Evolutionary conservation across 2,888 invertebrate genomes (phyloP).

Genomic region (Agrotis segetum): DNA sequence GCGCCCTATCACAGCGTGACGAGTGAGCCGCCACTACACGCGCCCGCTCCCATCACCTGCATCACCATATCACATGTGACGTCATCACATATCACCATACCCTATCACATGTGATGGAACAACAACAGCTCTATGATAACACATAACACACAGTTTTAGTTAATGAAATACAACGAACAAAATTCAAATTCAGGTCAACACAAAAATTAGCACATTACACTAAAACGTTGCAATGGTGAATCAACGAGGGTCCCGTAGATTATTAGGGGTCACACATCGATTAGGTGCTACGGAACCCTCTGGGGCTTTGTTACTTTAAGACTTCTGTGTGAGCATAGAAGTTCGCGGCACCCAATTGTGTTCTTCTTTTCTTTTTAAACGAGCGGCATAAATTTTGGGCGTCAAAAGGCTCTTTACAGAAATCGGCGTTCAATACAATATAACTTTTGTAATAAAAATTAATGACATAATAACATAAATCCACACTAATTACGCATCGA

Average conservation of each 20-base stretch:
- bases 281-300: slow-evolving; percentile 85
- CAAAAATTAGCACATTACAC: slow-evolving; percentile 89
- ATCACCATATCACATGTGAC: slow-evolving; percentile 70
- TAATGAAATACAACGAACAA: slow-evolving; percentile 90
- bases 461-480: slow-evolving; percentile 88
- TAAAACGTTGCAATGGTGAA: slow-evolving; percentile 86
- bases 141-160: slow-evolving; percentile 90
- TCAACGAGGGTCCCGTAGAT: slow-evolving; percentile 86
- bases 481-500: slow-evolving; percentile 89
- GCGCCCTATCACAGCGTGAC: slow-evolving; percentile 67
- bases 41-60: slow-evolving; percentile 76
- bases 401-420: slow-evolving; percentile 84
- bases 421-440: slow-evolving; percentile 77
- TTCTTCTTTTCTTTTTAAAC: slow-evolving; percentile 47
- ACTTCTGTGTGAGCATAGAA: slow-evolving; percentile 81
- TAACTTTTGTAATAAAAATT: slow-evolving; percentile 71
- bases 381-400: slow-evolving; percentile 69
- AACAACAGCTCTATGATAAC: slow-evolving; percentile 90
- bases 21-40: slow-evolving; percentile 76
- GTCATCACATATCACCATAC: slow-evolving; percentile 72
- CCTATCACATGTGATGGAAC: slow-evolving; percentile 77
- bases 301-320: slow-evolving; percentile 75
- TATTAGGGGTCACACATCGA: slow-evolving; percentile 73
- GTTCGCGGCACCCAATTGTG: slow-evolving; percentile 77
- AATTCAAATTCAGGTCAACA: slow-evolving; percentile 89